These are phyloP conservation scores for Meloe dianella DNA, from an alignment of 2,888 invertebrate species.

Conservation along the genomic window DNA sequence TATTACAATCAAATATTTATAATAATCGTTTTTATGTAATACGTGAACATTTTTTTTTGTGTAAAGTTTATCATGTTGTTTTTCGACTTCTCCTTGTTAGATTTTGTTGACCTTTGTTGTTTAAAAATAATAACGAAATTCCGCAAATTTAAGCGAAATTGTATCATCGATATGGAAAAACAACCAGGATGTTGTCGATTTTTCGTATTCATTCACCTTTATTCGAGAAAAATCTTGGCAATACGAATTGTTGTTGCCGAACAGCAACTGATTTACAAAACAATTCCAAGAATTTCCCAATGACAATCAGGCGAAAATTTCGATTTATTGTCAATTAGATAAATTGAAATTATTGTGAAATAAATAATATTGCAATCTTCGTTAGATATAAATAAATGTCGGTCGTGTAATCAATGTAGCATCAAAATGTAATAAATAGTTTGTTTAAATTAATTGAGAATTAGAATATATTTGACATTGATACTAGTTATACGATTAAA, in stretches of 20 bases:
- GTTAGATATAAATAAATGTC: not conserved
- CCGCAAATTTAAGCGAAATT: conserved; percentile 10
- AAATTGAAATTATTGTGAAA: not conserved
- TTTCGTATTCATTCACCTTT: not conserved
- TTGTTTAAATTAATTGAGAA: not conserved
- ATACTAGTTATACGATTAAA: conserved; percentile 8
- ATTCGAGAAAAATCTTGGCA: not conserved
- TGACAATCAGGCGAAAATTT: not conserved
- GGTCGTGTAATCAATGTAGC: not conserved
- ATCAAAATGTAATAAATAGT: not conserved
- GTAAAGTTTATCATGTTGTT: not conserved
- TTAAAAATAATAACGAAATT: conserved; percentile 2
- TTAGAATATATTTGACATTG: conserved; percentile 7
- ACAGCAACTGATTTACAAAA: not conserved
- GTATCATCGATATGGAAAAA: not conserved
- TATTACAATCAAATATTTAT: not conserved
- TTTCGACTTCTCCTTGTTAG: conserved; percentile 15
- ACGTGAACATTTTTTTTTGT: not conserved
- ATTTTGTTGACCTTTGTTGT: conserved; percentile 10
- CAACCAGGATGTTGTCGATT: not conserved
- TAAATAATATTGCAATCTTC: not conserved
- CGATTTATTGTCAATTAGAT: not conserved
- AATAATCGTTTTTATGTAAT: not conserved
- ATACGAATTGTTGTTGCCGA: not conserved
- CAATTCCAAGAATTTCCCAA: not conserved